Percentiles rank a stretch among this genome's conserved stretches.
Conservation (phyloP, 2,113 vertebrate genomes). For the Pelecanus crispus region DNA sequence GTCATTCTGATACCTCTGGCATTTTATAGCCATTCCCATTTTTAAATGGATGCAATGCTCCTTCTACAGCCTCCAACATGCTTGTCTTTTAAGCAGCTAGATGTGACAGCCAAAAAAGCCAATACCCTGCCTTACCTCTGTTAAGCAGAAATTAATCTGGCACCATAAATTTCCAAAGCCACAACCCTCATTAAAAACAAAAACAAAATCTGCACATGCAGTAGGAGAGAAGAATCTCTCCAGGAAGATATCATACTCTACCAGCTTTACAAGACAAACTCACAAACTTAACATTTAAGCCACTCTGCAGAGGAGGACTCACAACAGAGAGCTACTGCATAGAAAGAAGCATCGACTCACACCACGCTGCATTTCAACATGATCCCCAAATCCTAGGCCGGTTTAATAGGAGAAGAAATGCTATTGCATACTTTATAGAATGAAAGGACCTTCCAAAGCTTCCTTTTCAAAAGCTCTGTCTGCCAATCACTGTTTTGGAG, state of each 20-base stretch:
- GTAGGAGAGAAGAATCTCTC: not conserved
- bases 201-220: not conserved
- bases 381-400: not conserved
- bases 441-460: not conserved
- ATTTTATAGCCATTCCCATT: not conserved
- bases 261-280: not conserved
- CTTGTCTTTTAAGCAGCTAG: not conserved
- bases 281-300: not conserved
- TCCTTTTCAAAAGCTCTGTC: not conserved
- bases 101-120: not conserved
- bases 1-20: not conserved
- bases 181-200: not conserved
- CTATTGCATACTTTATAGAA: not conserved
- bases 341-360: not conserved
- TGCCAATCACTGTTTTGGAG: not conserved
- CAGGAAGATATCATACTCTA: not conserved
- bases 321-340: not conserved
- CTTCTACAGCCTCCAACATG: not conserved
- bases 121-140: not conserved
- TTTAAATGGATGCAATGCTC: not conserved
- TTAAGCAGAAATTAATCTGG: not conserved
- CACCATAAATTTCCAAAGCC: not conserved
- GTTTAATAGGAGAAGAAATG: not conserved
- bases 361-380: rapidly evolving
- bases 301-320: not conserved